A percentile compares a stretch with the other conserved stretches of the same genome.
Evolutionary conservation across 2,797 vertebrate species (phyloP).

Genomic region (Eulemur coronatus): DNA sequence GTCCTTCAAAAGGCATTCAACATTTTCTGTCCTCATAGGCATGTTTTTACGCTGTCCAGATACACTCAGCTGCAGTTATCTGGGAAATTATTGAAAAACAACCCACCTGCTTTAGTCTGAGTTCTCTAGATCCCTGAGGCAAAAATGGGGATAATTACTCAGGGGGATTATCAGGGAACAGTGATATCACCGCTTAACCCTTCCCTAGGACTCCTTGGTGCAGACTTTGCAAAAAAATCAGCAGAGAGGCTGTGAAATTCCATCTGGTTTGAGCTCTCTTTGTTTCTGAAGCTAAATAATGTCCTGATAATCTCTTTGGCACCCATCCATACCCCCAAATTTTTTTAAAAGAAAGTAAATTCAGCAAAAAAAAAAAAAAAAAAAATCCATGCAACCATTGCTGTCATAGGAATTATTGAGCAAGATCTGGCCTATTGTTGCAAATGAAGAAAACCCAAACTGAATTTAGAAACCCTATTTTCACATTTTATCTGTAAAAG

Average conservation of each 20-base stretch:
- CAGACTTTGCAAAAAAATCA: not conserved
- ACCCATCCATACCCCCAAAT: not conserved
- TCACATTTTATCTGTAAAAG: not conserved
- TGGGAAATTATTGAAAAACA: conserved; percentile 47
- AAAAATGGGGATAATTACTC: conserved; percentile 52
- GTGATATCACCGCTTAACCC: not conserved
- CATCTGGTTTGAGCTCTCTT: not conserved
- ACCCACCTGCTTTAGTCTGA: not conserved
- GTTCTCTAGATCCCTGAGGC: conserved; percentile 36
- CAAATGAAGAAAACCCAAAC: not conserved
- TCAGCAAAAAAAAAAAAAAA: not conserved
- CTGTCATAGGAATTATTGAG: not conserved
- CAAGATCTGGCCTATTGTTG: not conserved
- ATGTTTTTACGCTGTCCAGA: not conserved
- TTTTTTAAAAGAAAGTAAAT: not conserved
- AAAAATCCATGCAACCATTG: not conserved
- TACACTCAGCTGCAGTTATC: conserved; percentile 42
- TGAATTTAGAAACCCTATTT: not conserved
- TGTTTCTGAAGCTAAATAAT: conserved; percentile 41
- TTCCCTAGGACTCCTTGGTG: not conserved
- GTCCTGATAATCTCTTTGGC: conserved; percentile 5
- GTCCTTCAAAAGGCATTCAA: not conserved
- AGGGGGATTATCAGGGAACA: not conserved
- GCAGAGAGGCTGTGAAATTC: conserved; percentile 1
- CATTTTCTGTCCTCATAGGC: not conserved